Conservation (phyloP, 2,888 invertebrate genomes). For the Auanema sp. region DNA sequence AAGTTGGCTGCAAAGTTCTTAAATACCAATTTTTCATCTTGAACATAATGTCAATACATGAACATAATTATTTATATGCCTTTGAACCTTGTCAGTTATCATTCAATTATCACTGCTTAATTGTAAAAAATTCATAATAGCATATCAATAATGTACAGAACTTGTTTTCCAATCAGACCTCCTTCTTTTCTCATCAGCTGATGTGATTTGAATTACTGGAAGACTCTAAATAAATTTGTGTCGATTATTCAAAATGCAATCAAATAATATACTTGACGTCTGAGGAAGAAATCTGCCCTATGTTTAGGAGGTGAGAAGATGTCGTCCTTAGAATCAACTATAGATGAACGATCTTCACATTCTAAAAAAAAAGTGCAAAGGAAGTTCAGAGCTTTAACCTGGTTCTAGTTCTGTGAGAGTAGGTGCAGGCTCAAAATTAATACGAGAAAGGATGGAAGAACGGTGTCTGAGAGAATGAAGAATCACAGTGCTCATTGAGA, state of each 20-base stretch:
- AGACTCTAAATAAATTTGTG: background rate
- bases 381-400: slow-evolving; percentile 10
- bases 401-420: slow-evolving; percentile 35
- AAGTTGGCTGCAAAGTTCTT: slow-evolving; percentile 18
- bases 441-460: slow-evolving; percentile 34
- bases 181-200: too few species aligned
- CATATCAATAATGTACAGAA: too few species aligned
- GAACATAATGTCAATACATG: too few species aligned
- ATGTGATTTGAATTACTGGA: too few species aligned
- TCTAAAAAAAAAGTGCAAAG: background rate
- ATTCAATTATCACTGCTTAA: too few species aligned
- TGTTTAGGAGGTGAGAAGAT: slow-evolving; percentile 15
- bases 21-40: slow-evolving; percentile 12
- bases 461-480: slow-evolving; percentile 15
- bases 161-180: too few species aligned
- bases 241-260: background rate
- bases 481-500: too few species aligned
- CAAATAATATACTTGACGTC: slow-evolving; percentile 17
- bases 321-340: slow-evolving; percentile 7
- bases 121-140: too few species aligned
- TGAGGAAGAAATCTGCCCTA: slow-evolving; percentile 16
- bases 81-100: too few species aligned
- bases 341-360: background rate
- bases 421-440: slow-evolving; percentile 37
- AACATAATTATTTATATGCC: too few species aligned